Conservation (phyloP, 2,113 vertebrate genomes). For the Macrotis lagotis region DNA sequence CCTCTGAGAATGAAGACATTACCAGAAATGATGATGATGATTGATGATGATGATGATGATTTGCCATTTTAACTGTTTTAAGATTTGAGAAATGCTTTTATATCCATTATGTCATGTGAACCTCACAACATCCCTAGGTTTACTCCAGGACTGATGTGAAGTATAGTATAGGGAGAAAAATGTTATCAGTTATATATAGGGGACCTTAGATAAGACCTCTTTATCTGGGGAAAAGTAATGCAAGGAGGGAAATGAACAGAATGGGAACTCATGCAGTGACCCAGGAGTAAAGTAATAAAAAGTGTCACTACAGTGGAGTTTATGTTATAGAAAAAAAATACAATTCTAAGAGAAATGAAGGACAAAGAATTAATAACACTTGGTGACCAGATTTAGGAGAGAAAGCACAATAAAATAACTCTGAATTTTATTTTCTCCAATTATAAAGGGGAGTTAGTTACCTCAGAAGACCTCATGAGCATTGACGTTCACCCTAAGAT, state of each 20-base stretch:
- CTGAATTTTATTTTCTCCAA: slow-evolving; percentile 23
- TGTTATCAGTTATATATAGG: not conserved
- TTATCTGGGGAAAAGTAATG: not conserved
- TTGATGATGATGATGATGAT: not conserved
- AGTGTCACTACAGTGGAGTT: not conserved
- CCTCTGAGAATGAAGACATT: not conserved
- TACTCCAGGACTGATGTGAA: not conserved
- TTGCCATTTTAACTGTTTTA: not conserved
- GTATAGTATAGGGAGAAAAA: not conserved
- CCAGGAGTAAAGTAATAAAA: not conserved
- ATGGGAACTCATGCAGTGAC: not conserved
- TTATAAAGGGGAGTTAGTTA: not conserved
- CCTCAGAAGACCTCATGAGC: slow-evolving; percentile 36
- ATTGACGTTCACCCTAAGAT: slow-evolving; percentile 4
- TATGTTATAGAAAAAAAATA: not conserved
- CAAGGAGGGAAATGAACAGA: not conserved
- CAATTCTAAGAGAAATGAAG: slow-evolving; percentile 20
- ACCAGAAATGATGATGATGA: too few species aligned
- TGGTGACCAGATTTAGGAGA: slow-evolving; percentile 19
- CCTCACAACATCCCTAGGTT: not conserved
- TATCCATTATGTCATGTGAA: not conserved
- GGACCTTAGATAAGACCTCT: not conserved
- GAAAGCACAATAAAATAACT: not conserved
- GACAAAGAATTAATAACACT: not conserved
- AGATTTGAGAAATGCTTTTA: not conserved